phyloP scores from a whole-genome alignment of 1,140 invertebrate genomes.

The Achroia grisella region DNA sequence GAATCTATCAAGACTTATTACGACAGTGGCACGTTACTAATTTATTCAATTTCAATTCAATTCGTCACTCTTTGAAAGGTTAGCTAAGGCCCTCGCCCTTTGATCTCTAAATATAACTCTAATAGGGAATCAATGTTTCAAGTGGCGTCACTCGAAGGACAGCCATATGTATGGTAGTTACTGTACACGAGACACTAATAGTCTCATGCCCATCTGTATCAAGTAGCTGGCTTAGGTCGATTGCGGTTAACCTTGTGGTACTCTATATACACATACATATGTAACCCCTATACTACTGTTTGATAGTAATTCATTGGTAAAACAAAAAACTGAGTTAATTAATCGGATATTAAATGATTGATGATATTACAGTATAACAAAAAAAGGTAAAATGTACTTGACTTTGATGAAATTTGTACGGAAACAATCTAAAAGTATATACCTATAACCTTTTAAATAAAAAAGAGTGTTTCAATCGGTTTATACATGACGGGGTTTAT shows the following conservation, averaged over 20 bases:
- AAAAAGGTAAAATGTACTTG: too few relatives aligned
- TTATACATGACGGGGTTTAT: too few relatives aligned
- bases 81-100: conserved; percentile 8
- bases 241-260: conserved; percentile 15
- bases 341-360: too few relatives aligned
- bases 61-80: neutral
- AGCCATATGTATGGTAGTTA: neutral
- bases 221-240: conserved; percentile 12
- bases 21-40: neutral
- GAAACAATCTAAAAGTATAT: too few relatives aligned
- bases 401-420: too few relatives aligned
- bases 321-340: too few relatives aligned
- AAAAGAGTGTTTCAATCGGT: too few relatives aligned
- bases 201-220: conserved; percentile 11
- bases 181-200: neutral
- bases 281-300: too few relatives aligned
- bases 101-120: conserved; percentile 11
- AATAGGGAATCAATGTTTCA: conserved; percentile 9
- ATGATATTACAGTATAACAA: too few relatives aligned
- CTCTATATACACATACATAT: too few relatives aligned
- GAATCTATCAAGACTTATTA: neutral
- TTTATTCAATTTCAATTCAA: conserved; percentile 1
- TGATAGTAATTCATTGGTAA: too few relatives aligned
- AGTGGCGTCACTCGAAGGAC: conserved; percentile 2
- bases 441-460: too few relatives aligned